phyloP scores from a whole-genome alignment of 2,113 vertebrate species.

The Accipiter virgatus region DNA sequence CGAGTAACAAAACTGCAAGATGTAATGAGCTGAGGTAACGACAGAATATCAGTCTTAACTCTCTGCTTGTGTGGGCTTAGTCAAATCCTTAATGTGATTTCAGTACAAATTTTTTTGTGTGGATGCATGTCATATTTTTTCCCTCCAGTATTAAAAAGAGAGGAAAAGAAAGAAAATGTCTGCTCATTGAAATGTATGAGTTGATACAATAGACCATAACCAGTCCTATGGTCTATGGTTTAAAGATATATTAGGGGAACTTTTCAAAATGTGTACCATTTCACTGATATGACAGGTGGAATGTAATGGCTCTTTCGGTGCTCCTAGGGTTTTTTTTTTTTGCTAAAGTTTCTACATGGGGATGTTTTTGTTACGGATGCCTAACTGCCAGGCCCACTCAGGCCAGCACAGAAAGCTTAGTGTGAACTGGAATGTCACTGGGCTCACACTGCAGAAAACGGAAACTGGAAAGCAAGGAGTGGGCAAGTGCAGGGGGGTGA shows the following conservation, averaged over 20 bases:
- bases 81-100: constrained; percentile 9
- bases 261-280: neutral
- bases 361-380: neutral
- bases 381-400: neutral
- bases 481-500: neutral
- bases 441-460: neutral
- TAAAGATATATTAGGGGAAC: neutral
- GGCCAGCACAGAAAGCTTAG: neutral
- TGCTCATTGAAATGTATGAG: neutral
- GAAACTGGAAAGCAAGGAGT: neutral
- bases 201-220: neutral
- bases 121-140: neutral
- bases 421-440: neutral
- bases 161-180: neutral
- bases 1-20: neutral
- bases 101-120: neutral
- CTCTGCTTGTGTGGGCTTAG: constrained; percentile 29
- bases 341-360: neutral
- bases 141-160: neutral
- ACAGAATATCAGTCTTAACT: constrained; percentile 8
- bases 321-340: neutral
- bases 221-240: neutral
- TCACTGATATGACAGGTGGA: neutral
- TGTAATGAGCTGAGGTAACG: constrained; percentile 40
- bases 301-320: neutral